Conservation (phyloP, 2,113 vertebrate species). For the Rhea pennata region DNA sequence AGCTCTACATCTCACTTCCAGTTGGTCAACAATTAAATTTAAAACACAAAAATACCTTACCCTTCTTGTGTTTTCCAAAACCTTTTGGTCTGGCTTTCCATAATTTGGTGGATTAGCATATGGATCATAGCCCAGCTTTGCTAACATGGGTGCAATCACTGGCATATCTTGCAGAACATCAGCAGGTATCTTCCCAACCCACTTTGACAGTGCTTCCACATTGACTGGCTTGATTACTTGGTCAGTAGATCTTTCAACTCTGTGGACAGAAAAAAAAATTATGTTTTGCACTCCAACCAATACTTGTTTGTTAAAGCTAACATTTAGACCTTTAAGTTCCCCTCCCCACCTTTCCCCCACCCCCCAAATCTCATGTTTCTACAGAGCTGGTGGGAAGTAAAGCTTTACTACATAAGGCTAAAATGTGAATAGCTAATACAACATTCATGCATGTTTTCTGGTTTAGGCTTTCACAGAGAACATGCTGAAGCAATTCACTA, state of each 20-base stretch:
- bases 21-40: not conserved
- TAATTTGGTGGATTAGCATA: slow-evolving; percentile 96
- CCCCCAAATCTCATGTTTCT: not conserved
- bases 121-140: slow-evolving; percentile 92
- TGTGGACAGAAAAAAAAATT: slow-evolving; percentile 46
- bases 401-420: not conserved
- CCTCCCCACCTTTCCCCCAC: no score
- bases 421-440: not conserved
- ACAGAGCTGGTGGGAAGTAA: not conserved
- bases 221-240: slow-evolving; percentile 98
- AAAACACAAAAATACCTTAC: slow-evolving; percentile 76
- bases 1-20: not conserved
- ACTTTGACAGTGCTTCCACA: slow-evolving; percentile 94
- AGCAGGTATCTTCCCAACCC: slow-evolving; percentile 94
- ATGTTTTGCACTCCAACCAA: not conserved
- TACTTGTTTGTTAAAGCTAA: not conserved
- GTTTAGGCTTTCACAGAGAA: not conserved
- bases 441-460: not conserved
- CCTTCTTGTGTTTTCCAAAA: slow-evolving; percentile 95
- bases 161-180: slow-evolving; percentile 96
- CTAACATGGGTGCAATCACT: slow-evolving; percentile 93
- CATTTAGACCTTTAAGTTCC: not conserved
- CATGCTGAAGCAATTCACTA: not conserved
- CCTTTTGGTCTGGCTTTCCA: slow-evolving; percentile 90
- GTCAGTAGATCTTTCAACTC: slow-evolving; percentile 96